These are phyloP conservation scores for Zeus faber DNA, from an alignment of 2,113 vertebrate genomes.

Conservation along the genomic window DNA sequence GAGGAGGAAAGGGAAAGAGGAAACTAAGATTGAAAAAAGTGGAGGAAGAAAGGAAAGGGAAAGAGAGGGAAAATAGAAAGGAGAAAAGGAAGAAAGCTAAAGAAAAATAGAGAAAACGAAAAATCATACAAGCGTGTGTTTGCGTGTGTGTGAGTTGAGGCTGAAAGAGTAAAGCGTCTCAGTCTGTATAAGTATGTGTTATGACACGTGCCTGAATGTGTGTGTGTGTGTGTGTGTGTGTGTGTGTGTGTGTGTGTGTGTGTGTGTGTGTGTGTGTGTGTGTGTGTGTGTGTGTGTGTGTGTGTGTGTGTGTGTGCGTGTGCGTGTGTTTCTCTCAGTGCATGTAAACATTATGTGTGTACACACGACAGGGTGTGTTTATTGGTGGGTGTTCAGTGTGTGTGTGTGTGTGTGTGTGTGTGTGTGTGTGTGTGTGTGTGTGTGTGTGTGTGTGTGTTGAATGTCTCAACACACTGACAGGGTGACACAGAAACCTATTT, in stretches of 20 bases:
- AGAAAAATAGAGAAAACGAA: neutral
- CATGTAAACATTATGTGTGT: no score
- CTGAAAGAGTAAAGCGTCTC: no score
- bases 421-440: no score
- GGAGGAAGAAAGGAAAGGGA: neutral
- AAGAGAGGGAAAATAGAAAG: conserved; percentile 46
- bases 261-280: neutral
- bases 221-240: neutral
- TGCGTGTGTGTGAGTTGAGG: no score
- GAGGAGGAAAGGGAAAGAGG: neutral
- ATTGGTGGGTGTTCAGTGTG: neutral
- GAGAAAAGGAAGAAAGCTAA: conserved; percentile 22
- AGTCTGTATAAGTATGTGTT: neutral
- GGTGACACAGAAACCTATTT: no score
- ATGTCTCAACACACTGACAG: no score
- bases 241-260: neutral
- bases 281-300: neutral
- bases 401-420: neutral
- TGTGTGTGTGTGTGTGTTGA: no score
- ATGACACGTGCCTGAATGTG: neutral
- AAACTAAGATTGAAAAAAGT: conserved; percentile 10
- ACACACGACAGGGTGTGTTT: neutral
- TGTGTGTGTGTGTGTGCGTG: neutral
- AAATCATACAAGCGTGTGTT: no score
- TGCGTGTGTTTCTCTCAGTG: no score